These are phyloP conservation scores for Nyctereutes procyonoides DNA, from an alignment of 2,113 vertebrate species.

Conservation along the genomic window DNA sequence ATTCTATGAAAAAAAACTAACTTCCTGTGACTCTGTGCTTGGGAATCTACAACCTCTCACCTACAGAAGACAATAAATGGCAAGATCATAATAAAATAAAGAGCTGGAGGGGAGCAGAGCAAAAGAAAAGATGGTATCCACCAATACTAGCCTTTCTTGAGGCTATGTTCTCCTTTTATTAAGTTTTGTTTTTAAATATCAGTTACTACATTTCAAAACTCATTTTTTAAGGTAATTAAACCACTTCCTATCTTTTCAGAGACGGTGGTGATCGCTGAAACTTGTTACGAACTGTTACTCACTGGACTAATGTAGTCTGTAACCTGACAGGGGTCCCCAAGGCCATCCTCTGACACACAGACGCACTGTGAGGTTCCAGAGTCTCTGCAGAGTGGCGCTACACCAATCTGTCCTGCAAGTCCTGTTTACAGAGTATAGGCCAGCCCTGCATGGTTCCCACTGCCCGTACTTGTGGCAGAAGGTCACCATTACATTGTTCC, in stretches of 20 bases:
- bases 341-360: too few relatives aligned
- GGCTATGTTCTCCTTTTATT: neutral
- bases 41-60: too few relatives aligned
- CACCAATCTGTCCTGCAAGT: neutral
- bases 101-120: neutral
- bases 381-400: neutral
- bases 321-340: neutral
- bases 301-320: neutral
- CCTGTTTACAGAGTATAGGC: rapidly evolving
- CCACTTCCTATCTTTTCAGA: neutral
- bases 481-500: rapidly evolving
- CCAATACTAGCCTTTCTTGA: neutral
- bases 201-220: neutral
- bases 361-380: neutral
- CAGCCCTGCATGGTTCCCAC: neutral
- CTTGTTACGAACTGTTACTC: neutral
- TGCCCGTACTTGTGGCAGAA: rapidly evolving
- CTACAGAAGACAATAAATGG: neutral
- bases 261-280: neutral
- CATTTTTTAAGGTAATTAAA: neutral
- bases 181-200: neutral
- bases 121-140: neutral
- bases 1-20: neutral
- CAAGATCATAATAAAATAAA: neutral
- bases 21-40: neutral